Percentiles rank a stretch among this genome's conserved stretches.
Conservation (phyloP, 2,797 vertebrate genomes). For the Buphagus erythrorhynchus region DNA sequence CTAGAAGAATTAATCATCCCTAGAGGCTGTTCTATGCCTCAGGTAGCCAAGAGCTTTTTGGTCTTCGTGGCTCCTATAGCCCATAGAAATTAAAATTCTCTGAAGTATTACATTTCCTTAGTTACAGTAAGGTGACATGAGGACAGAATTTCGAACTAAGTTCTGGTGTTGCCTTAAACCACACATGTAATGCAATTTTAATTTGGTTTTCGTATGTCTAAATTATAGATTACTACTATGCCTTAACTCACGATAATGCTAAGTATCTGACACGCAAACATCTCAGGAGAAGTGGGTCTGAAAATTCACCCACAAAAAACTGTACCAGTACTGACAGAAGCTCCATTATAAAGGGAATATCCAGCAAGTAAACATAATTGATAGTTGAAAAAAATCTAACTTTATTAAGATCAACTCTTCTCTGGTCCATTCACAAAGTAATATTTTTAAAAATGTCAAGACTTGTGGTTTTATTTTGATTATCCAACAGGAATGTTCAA, state of each 20-base stretch:
- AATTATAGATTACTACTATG: conserved; percentile 54
- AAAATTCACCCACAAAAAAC: not conserved
- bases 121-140: conserved; percentile 43
- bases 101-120: not conserved
- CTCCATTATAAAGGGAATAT: not conserved
- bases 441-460: not conserved
- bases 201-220: conserved; percentile 30
- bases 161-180: conserved; percentile 39
- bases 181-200: conserved; percentile 59
- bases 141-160: conserved; percentile 47
- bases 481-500: not conserved
- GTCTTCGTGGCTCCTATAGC: not conserved
- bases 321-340: not conserved
- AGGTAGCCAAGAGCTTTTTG: not conserved
- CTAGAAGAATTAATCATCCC: not conserved
- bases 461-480: not conserved
- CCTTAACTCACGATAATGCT: not conserved
- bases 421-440: not conserved
- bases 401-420: not conserved
- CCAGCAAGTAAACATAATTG: accelerated
- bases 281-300: not conserved
- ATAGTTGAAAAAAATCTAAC: not conserved
- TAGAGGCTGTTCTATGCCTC: not conserved
- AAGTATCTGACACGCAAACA: not conserved
- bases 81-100: not conserved